Conservation (phyloP, 2,113 vertebrate species). For the Zapus hudsonius region DNA sequence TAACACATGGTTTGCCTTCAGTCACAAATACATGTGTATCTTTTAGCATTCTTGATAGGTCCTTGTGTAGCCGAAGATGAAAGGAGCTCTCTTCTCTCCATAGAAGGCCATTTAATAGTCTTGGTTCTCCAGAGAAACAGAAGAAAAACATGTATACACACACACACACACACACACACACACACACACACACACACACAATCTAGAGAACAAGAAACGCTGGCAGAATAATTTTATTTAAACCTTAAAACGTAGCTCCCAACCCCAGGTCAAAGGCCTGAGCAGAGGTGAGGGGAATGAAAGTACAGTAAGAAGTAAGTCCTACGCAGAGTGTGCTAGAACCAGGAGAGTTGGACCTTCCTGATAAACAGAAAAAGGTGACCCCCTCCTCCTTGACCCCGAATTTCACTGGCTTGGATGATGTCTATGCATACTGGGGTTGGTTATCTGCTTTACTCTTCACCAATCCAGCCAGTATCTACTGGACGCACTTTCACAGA, state of each 20-base stretch:
- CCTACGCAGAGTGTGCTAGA: not conserved
- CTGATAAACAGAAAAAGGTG: not conserved
- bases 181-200: not conserved
- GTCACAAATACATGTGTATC: not conserved
- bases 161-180: not conserved
- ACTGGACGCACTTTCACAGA: not conserved
- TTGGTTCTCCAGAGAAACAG: not conserved
- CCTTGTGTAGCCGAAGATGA: accelerated
- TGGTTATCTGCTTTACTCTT: not conserved
- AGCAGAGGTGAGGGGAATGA: no score
- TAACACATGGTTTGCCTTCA: not conserved
- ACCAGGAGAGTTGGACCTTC: not conserved
- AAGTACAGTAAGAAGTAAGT: no score
- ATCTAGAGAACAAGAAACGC: not conserved
- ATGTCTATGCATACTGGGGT: not conserved
- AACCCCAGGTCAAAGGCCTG: not conserved
- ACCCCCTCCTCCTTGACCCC: not conserved
- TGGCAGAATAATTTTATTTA: not conserved
- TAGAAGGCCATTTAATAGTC: not conserved
- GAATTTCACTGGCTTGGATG: not conserved
- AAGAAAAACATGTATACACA: not conserved
- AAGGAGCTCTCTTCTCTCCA: not conserved
- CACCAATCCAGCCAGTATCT: not conserved
- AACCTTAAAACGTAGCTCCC: not conserved
- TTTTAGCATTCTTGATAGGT: not conserved